phyloP scores from a whole-genome alignment of 2,797 vertebrate species.

The Tangara arthus region DNA sequence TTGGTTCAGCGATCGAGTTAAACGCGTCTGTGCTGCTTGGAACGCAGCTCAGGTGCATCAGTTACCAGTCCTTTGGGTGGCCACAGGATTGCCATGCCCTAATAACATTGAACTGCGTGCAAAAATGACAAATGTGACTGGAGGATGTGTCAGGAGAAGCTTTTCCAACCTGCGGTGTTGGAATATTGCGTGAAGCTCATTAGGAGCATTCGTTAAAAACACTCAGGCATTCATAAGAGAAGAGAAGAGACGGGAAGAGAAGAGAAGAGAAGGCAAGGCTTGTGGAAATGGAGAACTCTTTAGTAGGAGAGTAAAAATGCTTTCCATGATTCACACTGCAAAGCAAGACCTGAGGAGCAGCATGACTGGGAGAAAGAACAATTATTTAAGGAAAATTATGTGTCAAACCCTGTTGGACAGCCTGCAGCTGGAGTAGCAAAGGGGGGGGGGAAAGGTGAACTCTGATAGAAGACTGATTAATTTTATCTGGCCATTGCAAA shows the following conservation, averaged over 20 bases:
- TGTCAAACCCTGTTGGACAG: background rate
- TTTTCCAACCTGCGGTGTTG: background rate
- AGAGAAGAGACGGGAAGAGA: no score
- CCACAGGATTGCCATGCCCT: background rate
- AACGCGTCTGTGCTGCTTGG: background rate
- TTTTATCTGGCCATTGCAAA: background rate
- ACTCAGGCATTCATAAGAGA: background rate
- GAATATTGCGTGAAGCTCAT: background rate
- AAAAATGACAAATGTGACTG: background rate
- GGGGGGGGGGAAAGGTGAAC: background rate
- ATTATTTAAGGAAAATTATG: background rate
- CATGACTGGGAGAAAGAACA: background rate
- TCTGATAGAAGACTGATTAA: background rate
- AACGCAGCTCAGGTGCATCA: rapidly evolving
- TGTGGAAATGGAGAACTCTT: background rate
- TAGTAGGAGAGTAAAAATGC: background rate
- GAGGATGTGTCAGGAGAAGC: background rate
- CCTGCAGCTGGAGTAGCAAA: background rate
- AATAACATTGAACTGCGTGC: background rate
- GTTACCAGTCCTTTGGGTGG: background rate
- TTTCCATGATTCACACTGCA: background rate
- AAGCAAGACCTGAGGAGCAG: background rate
- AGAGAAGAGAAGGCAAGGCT: background rate
- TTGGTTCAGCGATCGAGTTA: background rate
- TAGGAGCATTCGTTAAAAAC: background rate